Base-by-base conservation (phyloP, 2,113 vertebrate species). In the Nycticryphes semicollaris region DNA sequence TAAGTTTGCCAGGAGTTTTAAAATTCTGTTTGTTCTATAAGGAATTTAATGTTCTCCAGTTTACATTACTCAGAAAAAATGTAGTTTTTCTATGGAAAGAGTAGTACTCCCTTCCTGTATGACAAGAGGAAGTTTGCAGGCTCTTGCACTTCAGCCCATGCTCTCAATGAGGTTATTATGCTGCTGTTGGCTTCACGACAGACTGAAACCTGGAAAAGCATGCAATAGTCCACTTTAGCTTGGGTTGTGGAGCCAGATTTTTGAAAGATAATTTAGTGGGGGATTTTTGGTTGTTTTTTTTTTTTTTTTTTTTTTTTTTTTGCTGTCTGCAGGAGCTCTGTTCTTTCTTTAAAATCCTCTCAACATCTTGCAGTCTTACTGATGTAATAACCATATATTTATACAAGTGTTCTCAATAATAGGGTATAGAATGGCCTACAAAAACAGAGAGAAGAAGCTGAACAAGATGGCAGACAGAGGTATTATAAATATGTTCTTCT, bases 61-160 rank as follows among this genome's bases (percentile, higher is more conserved):
- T 72, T 91, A 78, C 16, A 35, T 54, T 85, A 74, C 18, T 37
- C 31, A 48, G 31, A 41, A 74, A 73, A 37, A 30, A n/a, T 12
- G 11, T 21, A 78, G 5, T 62, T 45, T 78, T 86, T 87, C n/a
- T 48, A 27, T 25, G 83, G 93, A 95, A 89, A 75, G 22, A 51
- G 39, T 56, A 68, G 6, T 60, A 87, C 19, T 73, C 72, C 19
- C 60, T 93, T 94, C 56, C 88, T 78, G 60, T 41, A 81, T 76
- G 51, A 93, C 62, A 63, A 48, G 89, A 86, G 63, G 69, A 86
- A 94, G 80, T 94, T 64, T 91, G 35, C 35, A 93, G 87, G 88
- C 63, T 85, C 35, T 93, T 87, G 68, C 51, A 56, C 50, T 91
- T 86, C 25, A 84, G 41, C n/a, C 48, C 47, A 45, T 53, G 24